Conservation (phyloP, 2,888 invertebrate genomes). For the Rhagonycha fulva region DNA sequence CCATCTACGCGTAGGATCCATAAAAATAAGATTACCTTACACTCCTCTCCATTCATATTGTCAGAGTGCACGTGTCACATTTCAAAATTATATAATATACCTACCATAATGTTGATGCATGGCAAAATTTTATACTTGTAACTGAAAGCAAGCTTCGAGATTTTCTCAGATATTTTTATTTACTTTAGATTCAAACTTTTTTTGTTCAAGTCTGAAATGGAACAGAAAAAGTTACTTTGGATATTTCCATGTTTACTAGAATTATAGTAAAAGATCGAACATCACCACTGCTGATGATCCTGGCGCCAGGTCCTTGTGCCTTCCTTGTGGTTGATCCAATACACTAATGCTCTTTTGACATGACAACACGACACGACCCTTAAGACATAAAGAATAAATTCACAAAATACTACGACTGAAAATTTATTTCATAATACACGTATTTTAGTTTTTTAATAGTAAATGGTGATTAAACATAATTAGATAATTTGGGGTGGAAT, state of each 20-base stretch:
- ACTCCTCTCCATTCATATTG: neutral
- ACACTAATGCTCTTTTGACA: slow-evolving; percentile 14
- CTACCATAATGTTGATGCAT: neutral
- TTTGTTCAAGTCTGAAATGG: neutral
- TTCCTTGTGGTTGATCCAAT: slow-evolving; percentile 22
- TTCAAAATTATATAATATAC: neutral
- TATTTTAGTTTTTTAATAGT: neutral
- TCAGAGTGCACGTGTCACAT: neutral
- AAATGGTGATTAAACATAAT: no score
- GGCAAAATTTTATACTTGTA: neutral
- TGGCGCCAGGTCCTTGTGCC: slow-evolving; percentile 26
- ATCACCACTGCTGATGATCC: slow-evolving; percentile 24
- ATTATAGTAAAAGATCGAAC: slow-evolving; percentile 9
- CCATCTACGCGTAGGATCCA: neutral
- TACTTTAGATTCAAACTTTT: neutral
- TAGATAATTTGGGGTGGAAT: no score
- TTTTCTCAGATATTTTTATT: neutral
- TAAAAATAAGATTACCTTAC: neutral
- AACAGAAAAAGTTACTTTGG: neutral
- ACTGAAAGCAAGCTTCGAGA: neutral
- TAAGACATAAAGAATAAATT: neutral
- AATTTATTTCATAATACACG: neutral
- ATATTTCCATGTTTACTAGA: neutral
- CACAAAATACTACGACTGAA: neutral
- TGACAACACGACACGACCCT: neutral